Conservation (phyloP, 2,888 invertebrate genomes). For the Xylota segnis region DNA sequence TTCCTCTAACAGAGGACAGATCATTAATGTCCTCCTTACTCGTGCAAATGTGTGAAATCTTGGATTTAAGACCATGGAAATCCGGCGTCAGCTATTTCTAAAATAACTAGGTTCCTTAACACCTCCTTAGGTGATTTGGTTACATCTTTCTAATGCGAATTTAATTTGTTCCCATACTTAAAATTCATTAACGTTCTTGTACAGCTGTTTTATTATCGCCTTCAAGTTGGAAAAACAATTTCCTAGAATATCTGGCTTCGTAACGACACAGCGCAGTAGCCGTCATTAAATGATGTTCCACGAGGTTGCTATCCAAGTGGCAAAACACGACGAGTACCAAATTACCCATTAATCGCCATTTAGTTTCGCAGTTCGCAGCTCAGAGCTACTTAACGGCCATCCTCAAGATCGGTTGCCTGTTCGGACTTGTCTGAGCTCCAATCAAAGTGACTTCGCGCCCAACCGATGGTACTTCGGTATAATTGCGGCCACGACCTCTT, state of each 20-base stretch:
- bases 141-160: conserved; percentile 13
- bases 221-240: conserved; percentile 13
- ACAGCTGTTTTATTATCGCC: conserved; percentile 22
- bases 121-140: neutral
- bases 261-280: conserved; percentile 44
- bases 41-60: neutral
- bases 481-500: conserved; percentile 76
- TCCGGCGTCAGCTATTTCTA: neutral
- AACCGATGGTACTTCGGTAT: conserved; percentile 60
- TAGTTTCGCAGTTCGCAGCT: conserved; percentile 74
- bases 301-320: conserved; percentile 66
- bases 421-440: conserved; percentile 48
- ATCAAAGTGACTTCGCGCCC: conserved; percentile 63
- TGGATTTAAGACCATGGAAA: neutral
- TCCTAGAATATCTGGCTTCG: conserved; percentile 32
- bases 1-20: too few relatives aligned
- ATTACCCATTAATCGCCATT: conserved; percentile 76
- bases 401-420: conserved; percentile 47
- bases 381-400: conserved; percentile 66
- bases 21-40: neutral
- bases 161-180: conserved; percentile 19
- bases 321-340: conserved; percentile 73
- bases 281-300: conserved; percentile 66
- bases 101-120: neutral
- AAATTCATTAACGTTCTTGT: neutral